Evolutionary conservation across 1,140 invertebrate species (phyloP).

Genomic region (Papilio xuthus): DNA sequence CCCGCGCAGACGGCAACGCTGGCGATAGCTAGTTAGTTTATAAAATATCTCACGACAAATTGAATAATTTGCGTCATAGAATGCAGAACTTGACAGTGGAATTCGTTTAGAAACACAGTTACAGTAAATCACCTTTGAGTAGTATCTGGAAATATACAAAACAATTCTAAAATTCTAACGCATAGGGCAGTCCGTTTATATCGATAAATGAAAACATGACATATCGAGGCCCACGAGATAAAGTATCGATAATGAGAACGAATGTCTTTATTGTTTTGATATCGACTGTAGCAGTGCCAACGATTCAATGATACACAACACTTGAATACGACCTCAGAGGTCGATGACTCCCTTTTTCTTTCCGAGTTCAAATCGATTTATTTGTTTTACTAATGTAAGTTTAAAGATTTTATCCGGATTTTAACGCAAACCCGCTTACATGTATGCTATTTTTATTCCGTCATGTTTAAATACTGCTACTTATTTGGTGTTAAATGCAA

Average conservation of each 20-base stretch:
- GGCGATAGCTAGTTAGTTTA: background rate
- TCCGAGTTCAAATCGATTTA: background rate
- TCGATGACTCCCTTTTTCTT: slow-evolving; percentile 27
- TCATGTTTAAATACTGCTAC: background rate
- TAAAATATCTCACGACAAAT: too few species aligned
- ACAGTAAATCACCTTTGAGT: background rate
- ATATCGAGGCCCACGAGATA: slow-evolving; percentile 62
- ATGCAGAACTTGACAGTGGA: too few species aligned
- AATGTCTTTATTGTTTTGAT: slow-evolving; percentile 62
- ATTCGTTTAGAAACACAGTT: background rate
- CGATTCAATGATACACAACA: slow-evolving; percentile 32
- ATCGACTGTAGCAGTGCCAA: slow-evolving; percentile 49
- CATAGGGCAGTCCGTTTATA: slow-evolving; percentile 54
- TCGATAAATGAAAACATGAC: slow-evolving; percentile 67
- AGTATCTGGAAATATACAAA: slow-evolving; percentile 36
- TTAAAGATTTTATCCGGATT: background rate
- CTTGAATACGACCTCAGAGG: slow-evolving; percentile 15
- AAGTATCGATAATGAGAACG: slow-evolving; percentile 61
- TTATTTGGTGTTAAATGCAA: slow-evolving; percentile 3
- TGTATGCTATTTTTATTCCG: background rate
- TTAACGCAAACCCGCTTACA: background rate
- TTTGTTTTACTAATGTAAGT: background rate
- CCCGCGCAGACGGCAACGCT: too few species aligned
- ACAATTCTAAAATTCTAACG: slow-evolving; percentile 42
- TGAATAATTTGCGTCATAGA: too few species aligned